These are phyloP conservation scores for Acromyrmex charruanus DNA, from an alignment of 1,140 invertebrate genomes.

Conservation along the genomic window DNA sequence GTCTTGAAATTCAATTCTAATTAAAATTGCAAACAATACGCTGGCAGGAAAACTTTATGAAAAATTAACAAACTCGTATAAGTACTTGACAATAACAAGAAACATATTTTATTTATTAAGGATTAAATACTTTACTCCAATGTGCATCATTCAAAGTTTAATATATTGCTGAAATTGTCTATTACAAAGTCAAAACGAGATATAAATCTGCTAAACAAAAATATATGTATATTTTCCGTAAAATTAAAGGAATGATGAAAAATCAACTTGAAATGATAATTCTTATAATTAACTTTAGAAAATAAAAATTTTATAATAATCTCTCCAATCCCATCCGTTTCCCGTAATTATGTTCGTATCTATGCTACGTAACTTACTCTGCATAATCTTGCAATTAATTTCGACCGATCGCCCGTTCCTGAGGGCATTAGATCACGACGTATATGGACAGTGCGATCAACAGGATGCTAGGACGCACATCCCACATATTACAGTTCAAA, in stretches of 20 bases:
- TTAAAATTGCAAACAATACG: conserved; percentile 62
- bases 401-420: conserved; percentile 43
- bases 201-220: not conserved
- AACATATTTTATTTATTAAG: conserved; percentile 41
- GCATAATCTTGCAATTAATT: conserved; percentile 61
- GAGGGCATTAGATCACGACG: conserved; percentile 56
- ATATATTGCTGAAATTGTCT: not conserved
- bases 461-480: conserved; percentile 5
- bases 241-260: not conserved
- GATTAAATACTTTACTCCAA: conserved; percentile 24
- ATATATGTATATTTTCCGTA: not conserved
- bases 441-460: conserved; percentile 48
- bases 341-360: conserved; percentile 34
- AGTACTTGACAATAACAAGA: conserved; percentile 44
- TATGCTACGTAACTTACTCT: conserved; percentile 14
- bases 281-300: no score
- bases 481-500: conserved; percentile 25
- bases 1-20: conserved; percentile 61
- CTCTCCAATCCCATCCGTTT: not conserved
- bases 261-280: not conserved
- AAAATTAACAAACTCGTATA: conserved; percentile 51
- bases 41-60: conserved; percentile 47
- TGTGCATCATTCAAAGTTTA: not conserved
- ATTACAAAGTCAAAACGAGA: not conserved
- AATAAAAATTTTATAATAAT: not conserved